Percentiles rank a stretch among this genome's conserved stretches.
phyloP scores from a whole-genome alignment of 2,888 invertebrate species.

The Eupithecia abbreviata region DNA sequence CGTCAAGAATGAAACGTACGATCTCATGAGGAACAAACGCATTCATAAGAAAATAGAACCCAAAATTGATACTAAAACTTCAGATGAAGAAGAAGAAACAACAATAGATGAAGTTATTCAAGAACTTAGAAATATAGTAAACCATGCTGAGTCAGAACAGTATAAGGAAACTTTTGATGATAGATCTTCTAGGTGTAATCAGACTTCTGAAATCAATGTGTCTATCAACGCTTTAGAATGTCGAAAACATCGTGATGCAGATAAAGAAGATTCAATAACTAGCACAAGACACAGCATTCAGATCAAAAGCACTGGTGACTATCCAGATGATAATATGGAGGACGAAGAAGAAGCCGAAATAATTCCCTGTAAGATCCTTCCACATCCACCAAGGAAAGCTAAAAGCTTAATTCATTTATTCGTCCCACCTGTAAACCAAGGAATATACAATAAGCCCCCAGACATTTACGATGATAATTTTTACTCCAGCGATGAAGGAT shows the following conservation, averaged over 20 bases:
- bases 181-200: constrained; percentile 70
- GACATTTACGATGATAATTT: constrained; percentile 83
- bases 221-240: constrained; percentile 66
- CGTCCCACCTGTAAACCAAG: constrained; percentile 85
- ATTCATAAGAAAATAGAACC: constrained; percentile 72
- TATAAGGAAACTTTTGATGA: constrained; percentile 73
- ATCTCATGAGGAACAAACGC: constrained; percentile 75
- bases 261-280: constrained; percentile 82
- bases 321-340: constrained; percentile 76
- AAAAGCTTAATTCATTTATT: constrained; percentile 88
- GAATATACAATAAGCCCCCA: constrained; percentile 81
- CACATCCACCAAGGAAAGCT: constrained; percentile 91
- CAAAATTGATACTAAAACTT: constrained; percentile 70
- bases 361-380: constrained; percentile 90
- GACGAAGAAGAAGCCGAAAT: constrained; percentile 87
- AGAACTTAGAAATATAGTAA: constrained; percentile 92
- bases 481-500: constrained; percentile 87
- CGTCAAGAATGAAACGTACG: constrained; percentile 83
- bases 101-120: constrained; percentile 95
- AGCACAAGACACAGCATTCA: constrained; percentile 81
- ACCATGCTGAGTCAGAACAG: constrained; percentile 90
- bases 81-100: constrained; percentile 89
- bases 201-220: constrained; percentile 74
- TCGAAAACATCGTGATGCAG: constrained; percentile 66
- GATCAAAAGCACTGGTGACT: constrained; percentile 76